Base-by-base conservation (phyloP, 2,113 vertebrate genomes). In the Hippocampus zosterae region DNA sequence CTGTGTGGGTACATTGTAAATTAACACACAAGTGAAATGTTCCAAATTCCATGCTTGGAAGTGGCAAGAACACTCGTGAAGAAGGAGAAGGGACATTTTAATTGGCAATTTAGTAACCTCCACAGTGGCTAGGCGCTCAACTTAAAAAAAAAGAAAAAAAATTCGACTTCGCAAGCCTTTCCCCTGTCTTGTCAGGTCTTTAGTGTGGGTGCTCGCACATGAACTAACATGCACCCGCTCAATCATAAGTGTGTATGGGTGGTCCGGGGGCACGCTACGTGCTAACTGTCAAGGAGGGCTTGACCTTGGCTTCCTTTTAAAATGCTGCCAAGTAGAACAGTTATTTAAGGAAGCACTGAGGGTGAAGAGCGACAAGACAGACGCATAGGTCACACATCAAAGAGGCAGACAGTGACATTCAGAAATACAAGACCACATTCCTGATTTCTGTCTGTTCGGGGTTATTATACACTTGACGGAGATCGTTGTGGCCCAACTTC, bases 91-190 rank as follows among this genome's bases (percentile, higher is more conserved):
- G 71, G 73, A 74, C 65, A 76, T 84, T 83, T 81, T 90, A 92
- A 93, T 90, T 88, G 84, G 73, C 81, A 81, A 86, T 90, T 88
- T 88, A 76, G 67, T 76, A 88, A 84, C 82, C 75, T 80, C 68
- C 67, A 78, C 66, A 82, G 72, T 44, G 44, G 84, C 79, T 75
- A 74, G 75, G 70, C 79, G 76, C 76, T 72, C 50, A 42, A 82
- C 83, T 75, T n/a, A 10, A 55, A 11, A 55, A 55, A 50, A 19
- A 19, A 11, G 11, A 53, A 23, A n/a, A 53, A 53, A 53, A 59
- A 27, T 4, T 82, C 70, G 65, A 67, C 70, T 27, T 72, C 63
- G 37, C 69, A 80, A 60, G 27, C 84, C 27, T 69, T 71, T 79
- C 71, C 76, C 71, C 75, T 73, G 75, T 63, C 67, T 81, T 82